These are phyloP conservation scores for Aplidium turbinatum DNA, from an alignment of 23 tunicate genomes.

Conservation along the genomic window DNA sequence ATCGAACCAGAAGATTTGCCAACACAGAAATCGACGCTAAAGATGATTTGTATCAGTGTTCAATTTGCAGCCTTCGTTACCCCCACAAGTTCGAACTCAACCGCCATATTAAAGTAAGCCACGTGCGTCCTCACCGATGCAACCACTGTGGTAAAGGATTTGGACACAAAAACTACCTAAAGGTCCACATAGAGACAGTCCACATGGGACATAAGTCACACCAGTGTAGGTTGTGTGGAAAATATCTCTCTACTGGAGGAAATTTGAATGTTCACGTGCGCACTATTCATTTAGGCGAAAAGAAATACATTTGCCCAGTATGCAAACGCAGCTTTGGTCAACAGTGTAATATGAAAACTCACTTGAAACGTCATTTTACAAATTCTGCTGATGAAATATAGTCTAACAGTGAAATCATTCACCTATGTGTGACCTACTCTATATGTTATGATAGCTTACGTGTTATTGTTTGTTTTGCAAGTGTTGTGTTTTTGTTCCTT, in stretches of 20 bases:
- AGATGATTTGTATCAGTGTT: constrained; percentile 49
- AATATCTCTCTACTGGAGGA: constrained; percentile 89
- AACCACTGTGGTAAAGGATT: constrained; percentile 89
- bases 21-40: constrained; percentile 2
- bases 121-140: constrained; percentile 89
- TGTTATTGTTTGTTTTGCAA: too few species aligned
- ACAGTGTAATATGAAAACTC: constrained; percentile 98
- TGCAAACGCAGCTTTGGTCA: constrained; percentile 93
- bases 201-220: constrained; percentile 83
- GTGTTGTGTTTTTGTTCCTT: too few species aligned
- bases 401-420: too few species aligned
- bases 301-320: constrained; percentile 88
- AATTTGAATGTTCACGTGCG: constrained; percentile 94
- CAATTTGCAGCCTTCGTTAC: constrained; percentile 76
- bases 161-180: constrained; percentile 89
- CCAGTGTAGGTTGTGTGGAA: constrained; percentile 87
- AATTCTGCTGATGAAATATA: constrained; percentile 54
- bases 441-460: too few species aligned
- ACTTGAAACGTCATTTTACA: constrained; percentile 81
- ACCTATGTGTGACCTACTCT: too few species aligned
- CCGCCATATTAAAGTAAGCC: constrained; percentile 96
- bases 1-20: constrained; percentile 13
- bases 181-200: constrained; percentile 93
- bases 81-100: constrained; percentile 91
- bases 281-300: constrained; percentile 94